Base-by-base conservation (phyloP, 2,888 invertebrate species). In the Scaeva pyrastri region DNA sequence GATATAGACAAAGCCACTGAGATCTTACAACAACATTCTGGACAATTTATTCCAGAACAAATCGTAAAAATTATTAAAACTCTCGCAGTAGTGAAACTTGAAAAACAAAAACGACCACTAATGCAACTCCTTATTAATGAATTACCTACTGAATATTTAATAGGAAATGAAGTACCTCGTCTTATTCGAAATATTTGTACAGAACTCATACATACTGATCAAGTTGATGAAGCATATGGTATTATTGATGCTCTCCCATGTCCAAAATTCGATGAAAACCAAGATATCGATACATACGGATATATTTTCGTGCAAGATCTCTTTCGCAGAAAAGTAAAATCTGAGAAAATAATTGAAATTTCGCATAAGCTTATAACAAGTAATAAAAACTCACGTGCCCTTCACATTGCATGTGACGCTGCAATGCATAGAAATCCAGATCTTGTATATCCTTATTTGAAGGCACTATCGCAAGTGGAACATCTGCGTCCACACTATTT, bases 401-500 rank as follows among this genome's bases (percentile, higher is more conserved):
- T 95, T 12, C 94, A 94, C 58, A 92, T 94, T 60, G 94, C 94
- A 0, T 91, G 93, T 0, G 94, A 94, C 88, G 93, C 93, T 1
- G 94, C 95, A 0, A 89, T 95, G 70, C 93, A 90, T 1, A 89
- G 90, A 0, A 89, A 89, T 55, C 90, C 91, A 0, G 82, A 89
- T 0, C 19, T 72, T 1, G 90, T 88, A 0, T 2, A 91, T 1
- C 64, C 76, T 2, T 91, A 89, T 58, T 75, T 92, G 0, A 88
- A 91, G 55, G 89, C 89, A 0, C 50, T 93, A 2, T 74, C 87
- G 0, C 82, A 89, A 6, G 85, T 88, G 0, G 91, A 92, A 66
- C 64, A 88, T 2, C 71, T 93, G 71, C 93, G 95, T 16, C 93
- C 95, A 0, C 95, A 96, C 88, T 96, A 94, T 89, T 95, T 95